These are phyloP conservation scores for Macropus fuliginosus DNA, from an alignment of 2,797 vertebrate species.

Conservation along the genomic window DNA sequence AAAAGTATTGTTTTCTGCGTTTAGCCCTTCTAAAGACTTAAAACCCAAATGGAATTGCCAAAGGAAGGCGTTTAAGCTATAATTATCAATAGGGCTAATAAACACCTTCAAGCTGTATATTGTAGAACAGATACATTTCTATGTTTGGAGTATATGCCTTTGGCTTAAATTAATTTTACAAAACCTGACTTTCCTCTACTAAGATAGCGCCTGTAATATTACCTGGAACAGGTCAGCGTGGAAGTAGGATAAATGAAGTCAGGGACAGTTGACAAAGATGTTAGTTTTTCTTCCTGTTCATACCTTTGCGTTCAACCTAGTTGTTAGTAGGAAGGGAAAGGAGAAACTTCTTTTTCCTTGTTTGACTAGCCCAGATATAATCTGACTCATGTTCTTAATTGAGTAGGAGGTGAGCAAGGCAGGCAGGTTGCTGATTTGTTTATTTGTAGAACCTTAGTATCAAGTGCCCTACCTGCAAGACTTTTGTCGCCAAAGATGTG, in stretches of 20 bases:
- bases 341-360: neutral
- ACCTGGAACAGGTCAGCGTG: neutral
- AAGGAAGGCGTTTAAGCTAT: neutral
- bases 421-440: too few relatives aligned
- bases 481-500: neutral
- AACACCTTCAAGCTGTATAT: neutral
- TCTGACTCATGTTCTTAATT: neutral
- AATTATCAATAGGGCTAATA: neutral
- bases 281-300: too few relatives aligned
- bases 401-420: neutral
- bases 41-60: neutral
- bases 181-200: slow-evolving; percentile 3
- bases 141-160: neutral
- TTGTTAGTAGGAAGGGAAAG: neutral
- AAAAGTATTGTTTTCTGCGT: neutral
- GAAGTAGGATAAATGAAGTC: neutral
- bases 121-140: neutral
- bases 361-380: neutral
- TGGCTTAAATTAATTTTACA: neutral
- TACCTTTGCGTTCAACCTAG: neutral
- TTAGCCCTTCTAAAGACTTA: slow-evolving; percentile 9
- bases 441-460: rapidly evolving
- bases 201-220: neutral
- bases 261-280: rapidly evolving
- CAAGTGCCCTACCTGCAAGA: neutral